These are phyloP conservation scores for Chironomus riparius DNA, from an alignment of 2,888 invertebrate genomes.

Conservation along the genomic window DNA sequence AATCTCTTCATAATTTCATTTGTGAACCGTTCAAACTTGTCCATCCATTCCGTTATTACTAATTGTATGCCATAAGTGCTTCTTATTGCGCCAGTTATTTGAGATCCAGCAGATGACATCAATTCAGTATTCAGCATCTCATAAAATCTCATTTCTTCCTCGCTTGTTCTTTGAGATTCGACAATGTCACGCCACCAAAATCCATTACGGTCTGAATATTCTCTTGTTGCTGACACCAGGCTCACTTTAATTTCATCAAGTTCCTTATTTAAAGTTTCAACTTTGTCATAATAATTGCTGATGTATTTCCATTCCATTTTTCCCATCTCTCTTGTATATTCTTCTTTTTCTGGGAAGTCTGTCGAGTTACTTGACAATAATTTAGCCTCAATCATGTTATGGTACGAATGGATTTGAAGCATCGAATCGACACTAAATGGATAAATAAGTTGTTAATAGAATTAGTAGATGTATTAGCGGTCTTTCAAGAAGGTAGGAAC, in stretches of 20 bases:
- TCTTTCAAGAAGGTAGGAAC: no score
- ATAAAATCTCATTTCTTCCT: neutral
- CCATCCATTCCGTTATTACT: slow-evolving; percentile 35
- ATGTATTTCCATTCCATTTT: slow-evolving; percentile 52
- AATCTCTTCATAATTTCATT: slow-evolving; percentile 32
- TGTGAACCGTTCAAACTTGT: slow-evolving; percentile 31
- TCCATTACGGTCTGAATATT: neutral
- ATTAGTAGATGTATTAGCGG: no score
- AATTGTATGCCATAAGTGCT: slow-evolving; percentile 30
- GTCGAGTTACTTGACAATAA: neutral
- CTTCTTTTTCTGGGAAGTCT: neutral
- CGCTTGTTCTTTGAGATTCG: neutral
- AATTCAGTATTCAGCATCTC: neutral
- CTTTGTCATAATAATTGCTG: slow-evolving; percentile 33
- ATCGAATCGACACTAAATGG: slow-evolving; percentile 53
- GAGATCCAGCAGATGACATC: neutral
- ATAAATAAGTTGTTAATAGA: neutral
- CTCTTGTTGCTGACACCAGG: neutral
- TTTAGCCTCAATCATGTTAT: slow-evolving; percentile 49
- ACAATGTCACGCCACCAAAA: slow-evolving; percentile 12
- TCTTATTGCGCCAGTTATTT: neutral
- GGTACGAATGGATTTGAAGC: slow-evolving; percentile 55
- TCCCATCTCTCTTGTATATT: slow-evolving; percentile 40
- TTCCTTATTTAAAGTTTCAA: neutral
- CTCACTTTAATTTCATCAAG: neutral